Percentiles rank a stretch among this genome's conserved stretches.
Conservation (phyloP, 1,140 invertebrate species). For the Leptonema lineaticorne region DNA sequence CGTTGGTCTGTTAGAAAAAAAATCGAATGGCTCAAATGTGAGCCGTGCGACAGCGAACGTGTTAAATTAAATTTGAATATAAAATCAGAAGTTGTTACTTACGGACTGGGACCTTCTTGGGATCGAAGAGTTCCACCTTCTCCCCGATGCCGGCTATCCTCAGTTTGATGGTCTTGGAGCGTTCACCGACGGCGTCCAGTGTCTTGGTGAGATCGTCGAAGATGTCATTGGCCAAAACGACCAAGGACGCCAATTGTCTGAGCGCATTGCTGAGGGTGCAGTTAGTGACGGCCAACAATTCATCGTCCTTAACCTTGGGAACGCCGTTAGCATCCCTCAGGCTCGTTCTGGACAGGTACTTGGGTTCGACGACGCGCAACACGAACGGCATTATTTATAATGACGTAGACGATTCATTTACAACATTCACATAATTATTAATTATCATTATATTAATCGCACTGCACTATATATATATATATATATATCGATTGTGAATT, state of each 20-base stretch:
- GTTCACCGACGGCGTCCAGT: conserved; percentile 65
- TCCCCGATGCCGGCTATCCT: conserved; percentile 65
- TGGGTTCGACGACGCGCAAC: conserved; percentile 68
- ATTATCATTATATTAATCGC: background rate
- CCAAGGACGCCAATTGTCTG: conserved; percentile 74
- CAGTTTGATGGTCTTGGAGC: conserved; percentile 62
- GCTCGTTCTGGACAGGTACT: conserved; percentile 64
- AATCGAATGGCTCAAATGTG: background rate
- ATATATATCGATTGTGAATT: too few relatives aligned
- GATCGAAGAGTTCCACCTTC: conserved; percentile 66
- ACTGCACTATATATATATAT: too few relatives aligned
- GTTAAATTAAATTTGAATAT: conserved; percentile 27
- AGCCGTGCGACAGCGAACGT: background rate
- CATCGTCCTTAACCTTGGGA: conserved; percentile 63
- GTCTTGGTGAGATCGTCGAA: conserved; percentile 72
- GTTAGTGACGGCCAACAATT: conserved; percentile 74
- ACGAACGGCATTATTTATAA: conserved; percentile 81
- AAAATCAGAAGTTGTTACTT: too few relatives aligned
- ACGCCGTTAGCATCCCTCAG: conserved; percentile 60
- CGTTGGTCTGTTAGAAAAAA: too few relatives aligned
- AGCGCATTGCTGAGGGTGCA: conserved; percentile 75
- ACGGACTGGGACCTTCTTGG: conserved; percentile 81
- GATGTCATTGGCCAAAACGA: conserved; percentile 74
- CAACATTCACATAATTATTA: background rate
- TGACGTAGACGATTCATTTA: too few relatives aligned